Evolutionary conservation across 2,797 vertebrate species (phyloP), one percentile per base, ranked within the genome.

Genomic region (Cossypha caffra): DNA sequence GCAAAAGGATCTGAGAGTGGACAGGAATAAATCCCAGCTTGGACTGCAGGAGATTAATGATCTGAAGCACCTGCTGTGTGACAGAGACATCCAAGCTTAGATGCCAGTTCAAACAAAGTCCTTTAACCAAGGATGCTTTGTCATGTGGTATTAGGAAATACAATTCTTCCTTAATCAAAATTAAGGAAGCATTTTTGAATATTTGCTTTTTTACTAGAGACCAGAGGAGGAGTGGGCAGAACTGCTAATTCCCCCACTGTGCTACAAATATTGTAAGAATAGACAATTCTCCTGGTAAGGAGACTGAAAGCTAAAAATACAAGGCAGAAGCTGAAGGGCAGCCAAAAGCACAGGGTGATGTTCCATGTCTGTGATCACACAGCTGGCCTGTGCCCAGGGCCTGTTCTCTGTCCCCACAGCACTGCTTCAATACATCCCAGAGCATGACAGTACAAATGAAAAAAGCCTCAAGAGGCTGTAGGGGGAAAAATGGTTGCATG

Each of bases 291-390:
- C 62, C 28, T 26, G 10, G 26, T 72, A 42, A 75, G 50, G 52
- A 88, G 26, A 15, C 57, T 78, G 73, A 38, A 91, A 93, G 71
- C 86, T 96, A 96, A 93, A 96, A 95, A 94, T 93, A 93, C 25
- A 48, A 76, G 71, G 52, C 71, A 94, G 74, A 82, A 38, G 50
- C 54, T 85, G 75, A 94, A 96, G 78, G 81, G 74, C 92, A 92
- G 91, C 81, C 95, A 95, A 90, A 95, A 50, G 63, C 74, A 92
- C 42, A n/a, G 63, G 51, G 31, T 52, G 55, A 52, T 78, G 75
- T 35, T 54, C 69, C 3, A 4, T 57, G 52, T 43, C 78, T 80
- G 51, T 24, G 64, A 59, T 64, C 50, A 72, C 26, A 61, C 4
- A 4, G 63, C 59, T 90, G 55, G 67, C 87, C 45, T 71, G 45